phyloP scores from a whole-genome alignment of 1,140 invertebrate species.

The Mycetomoellerius zeteki region DNA sequence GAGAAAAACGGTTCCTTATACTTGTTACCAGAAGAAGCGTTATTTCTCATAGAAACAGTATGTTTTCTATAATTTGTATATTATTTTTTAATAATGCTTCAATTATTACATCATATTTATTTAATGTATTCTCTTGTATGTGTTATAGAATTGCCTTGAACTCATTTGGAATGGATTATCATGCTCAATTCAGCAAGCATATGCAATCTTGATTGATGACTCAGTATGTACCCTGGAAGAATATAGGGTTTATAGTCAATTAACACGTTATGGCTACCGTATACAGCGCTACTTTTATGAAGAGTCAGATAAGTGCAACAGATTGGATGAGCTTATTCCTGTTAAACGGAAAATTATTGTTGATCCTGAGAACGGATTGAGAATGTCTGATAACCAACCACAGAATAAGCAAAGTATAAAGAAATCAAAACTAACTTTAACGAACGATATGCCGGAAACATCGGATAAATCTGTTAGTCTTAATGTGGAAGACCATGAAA shows the following conservation, averaged over 20 bases:
- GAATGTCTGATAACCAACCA: constrained; percentile 69
- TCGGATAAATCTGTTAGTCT: not conserved
- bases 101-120: constrained; percentile 9
- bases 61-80: constrained; percentile 68
- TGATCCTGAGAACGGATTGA: constrained; percentile 80
- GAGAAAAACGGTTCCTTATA: constrained; percentile 86
- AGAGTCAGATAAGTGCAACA: constrained; percentile 62
- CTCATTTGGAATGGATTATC: constrained; percentile 87
- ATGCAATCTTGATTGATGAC: constrained; percentile 87
- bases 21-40: constrained; percentile 89
- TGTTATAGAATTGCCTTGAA: constrained; percentile 88
- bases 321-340: constrained; percentile 59
- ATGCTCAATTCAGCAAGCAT: constrained; percentile 89
- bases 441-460: not conserved
- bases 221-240: constrained; percentile 86
- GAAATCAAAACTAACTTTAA: not conserved
- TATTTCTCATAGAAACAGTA: constrained; percentile 90
- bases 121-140: constrained; percentile 65
- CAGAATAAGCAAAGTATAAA: constrained; percentile 26
- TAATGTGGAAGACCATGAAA: not conserved
- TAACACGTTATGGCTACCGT: constrained; percentile 88
- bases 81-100: not conserved
- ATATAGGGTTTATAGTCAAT: constrained; percentile 89
- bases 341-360: constrained; percentile 81
- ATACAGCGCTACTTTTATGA: constrained; percentile 81